Evolutionary conservation across 2,888 invertebrate species (phyloP), one percentile per base, ranked within the genome.

Genomic region (Anoplius nigerrimus): DNA sequence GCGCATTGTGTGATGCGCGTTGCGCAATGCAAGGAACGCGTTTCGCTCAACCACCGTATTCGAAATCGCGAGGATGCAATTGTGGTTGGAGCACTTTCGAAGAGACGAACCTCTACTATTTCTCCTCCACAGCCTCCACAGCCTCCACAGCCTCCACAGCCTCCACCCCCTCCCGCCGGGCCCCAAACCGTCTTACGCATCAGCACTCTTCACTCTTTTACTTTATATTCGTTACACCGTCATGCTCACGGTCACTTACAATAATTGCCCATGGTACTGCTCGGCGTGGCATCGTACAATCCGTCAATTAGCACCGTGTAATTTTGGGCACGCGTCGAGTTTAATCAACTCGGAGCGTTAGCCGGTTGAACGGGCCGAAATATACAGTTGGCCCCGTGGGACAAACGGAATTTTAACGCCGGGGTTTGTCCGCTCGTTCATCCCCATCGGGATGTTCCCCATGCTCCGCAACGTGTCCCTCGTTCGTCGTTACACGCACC

Each of bases 201-300:
- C n/a, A n/a, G n/a, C n/a, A n/a, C n/a, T n/a, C n/a, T n/a, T n/a
- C n/a, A n/a, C n/a, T n/a, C n/a, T n/a, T n/a, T n/a, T n/a, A n/a
- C n/a, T n/a, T n/a, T n/a, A n/a, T n/a, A n/a, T n/a, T n/a, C n/a
- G n/a, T n/a, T n/a, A n/a, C n/a, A n/a, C n/a, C n/a, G n/a, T n/a
- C n/a, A n/a, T n/a, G n/a, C n/a, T n/a, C n/a, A n/a, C n/a, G n/a
- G n/a, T n/a, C 68, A 74, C 77, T 79, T 78, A 77, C 76, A 78
- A 79, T 80, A 81, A 82, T 83, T 78, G 77, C 70, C 73, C 65
- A 66, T 65, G 71, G 66, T 69, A 69, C 76, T 74, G 77, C 80
- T 81, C 80, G 75, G 69, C 66, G 61, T 62, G 70, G 68, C 73
- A 13, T 34, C 34, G 34, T 34, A 6, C 67, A 73, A 74, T 76